A percentile compares a stretch with the other conserved stretches of the same genome.
These are phyloP conservation scores for Suricata suricatta DNA, from an alignment of 2,113 vertebrate genomes.

Conservation along the genomic window DNA sequence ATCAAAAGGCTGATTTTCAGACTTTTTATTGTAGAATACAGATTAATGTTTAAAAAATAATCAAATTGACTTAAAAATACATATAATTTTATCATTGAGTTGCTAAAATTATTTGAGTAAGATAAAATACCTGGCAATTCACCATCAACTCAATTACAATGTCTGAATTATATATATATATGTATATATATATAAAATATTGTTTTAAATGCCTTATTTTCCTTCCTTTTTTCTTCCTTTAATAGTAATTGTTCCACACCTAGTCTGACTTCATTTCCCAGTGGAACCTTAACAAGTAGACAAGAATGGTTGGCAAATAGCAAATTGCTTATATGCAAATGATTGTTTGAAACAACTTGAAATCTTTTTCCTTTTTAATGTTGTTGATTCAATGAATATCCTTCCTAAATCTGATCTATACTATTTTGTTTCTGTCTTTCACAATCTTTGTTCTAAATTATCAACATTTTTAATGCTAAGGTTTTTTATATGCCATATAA, in stretches of 20 bases:
- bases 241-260: not conserved
- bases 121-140: slow-evolving; percentile 19
- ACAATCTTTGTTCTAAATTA: slow-evolving; percentile 16
- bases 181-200: not conserved
- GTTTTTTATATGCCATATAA: not conserved
- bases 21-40: not conserved
- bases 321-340: slow-evolving; percentile 27
- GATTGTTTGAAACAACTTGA: slow-evolving; percentile 12
- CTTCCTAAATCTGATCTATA: not conserved
- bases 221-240: not conserved
- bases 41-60: slow-evolving; percentile 12
- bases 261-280: not conserved
- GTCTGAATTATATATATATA: not conserved
- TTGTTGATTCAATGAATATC: not conserved
- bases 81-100: not conserved
- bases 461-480: not conserved
- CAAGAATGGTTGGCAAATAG: not conserved
- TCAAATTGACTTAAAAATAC: not conserved
- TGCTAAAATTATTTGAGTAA: not conserved
- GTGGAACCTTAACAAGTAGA: slow-evolving; percentile 11
- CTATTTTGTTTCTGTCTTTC: slow-evolving; percentile 1
- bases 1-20: slow-evolving; percentile 26
- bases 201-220: not conserved
- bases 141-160: not conserved
- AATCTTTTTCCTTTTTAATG: not conserved